Percentiles rank a stretch among this genome's conserved stretches.
Evolutionary conservation across 2,113 vertebrate genomes (phyloP).

Genomic region (Electrona antarctica): DNA sequence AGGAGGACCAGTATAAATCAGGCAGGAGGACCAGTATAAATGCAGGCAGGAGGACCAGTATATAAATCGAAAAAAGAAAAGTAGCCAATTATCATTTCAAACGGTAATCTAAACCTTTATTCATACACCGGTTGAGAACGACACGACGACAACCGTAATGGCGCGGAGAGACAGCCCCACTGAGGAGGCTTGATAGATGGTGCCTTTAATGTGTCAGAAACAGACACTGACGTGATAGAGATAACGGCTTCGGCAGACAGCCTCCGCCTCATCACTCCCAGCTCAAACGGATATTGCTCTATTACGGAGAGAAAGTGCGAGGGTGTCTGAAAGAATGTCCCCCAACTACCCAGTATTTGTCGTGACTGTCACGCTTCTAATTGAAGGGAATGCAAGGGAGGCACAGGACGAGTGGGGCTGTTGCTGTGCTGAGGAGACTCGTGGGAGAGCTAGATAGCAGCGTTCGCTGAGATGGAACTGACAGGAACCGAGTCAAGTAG

Average conservation of each 20-base stretch:
- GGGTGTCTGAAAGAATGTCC: conserved; percentile 49
- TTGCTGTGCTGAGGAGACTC: conserved; percentile 58
- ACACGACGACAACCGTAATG: conserved; percentile 30
- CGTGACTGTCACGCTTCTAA: conserved; percentile 57
- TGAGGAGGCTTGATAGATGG: conserved; percentile 43
- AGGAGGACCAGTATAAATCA: too few relatives aligned
- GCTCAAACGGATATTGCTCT: not conserved
- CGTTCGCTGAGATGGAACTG: conserved; percentile 44
- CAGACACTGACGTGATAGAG: conserved; percentile 62
- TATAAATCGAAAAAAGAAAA: not conserved
- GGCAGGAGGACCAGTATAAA: too few relatives aligned
- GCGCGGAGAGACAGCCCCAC: conserved; percentile 21
- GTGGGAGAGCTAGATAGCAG: conserved; percentile 55
- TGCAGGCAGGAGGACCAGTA: too few relatives aligned
- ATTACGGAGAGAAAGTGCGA: conserved; percentile 29
- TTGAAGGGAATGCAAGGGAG: conserved; percentile 51
- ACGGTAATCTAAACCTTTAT: conserved; percentile 26
- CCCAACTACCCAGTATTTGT: conserved; percentile 46
- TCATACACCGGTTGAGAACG: conserved; percentile 33
- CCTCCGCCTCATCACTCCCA: conserved; percentile 58
- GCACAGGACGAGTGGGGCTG: conserved; percentile 39
- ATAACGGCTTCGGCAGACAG: conserved; percentile 62
- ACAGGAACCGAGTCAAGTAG: conserved; percentile 34
- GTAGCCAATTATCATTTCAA: conserved; percentile 14
- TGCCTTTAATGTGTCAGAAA: conserved; percentile 52